phyloP scores from a whole-genome alignment of 1,140 invertebrate genomes.

The Achatina immaculata region DNA sequence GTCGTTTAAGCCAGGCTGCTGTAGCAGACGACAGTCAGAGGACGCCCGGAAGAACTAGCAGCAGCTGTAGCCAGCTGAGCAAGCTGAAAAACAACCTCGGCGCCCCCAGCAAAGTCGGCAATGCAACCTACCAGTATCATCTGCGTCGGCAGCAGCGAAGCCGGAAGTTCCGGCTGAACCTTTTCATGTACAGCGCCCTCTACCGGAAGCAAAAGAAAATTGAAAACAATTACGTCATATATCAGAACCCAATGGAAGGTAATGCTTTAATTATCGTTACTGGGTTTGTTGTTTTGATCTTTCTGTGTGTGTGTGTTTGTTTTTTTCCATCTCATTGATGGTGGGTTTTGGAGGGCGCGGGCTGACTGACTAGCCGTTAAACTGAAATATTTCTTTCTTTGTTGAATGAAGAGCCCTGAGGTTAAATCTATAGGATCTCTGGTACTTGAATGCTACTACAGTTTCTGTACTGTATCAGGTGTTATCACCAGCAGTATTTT shows the following conservation, averaged over 20 bases:
- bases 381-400: too few relatives aligned
- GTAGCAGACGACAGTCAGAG: background rate
- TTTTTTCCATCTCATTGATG: background rate
- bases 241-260: slow-evolving; percentile 40
- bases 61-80: background rate
- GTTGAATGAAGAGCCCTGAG: too few relatives aligned
- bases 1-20: background rate
- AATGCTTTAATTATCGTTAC: background rate
- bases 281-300: background rate
- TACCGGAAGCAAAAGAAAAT: slow-evolving; percentile 33
- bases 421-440: too few relatives aligned
- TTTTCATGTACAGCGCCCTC: slow-evolving; percentile 35
- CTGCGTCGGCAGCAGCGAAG: slow-evolving; percentile 15
- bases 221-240: slow-evolving; percentile 25
- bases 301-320: too few relatives aligned
- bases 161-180: slow-evolving; percentile 33
- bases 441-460: too few relatives aligned
- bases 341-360: background rate
- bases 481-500: too few relatives aligned
- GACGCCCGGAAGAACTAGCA: background rate
- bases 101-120: background rate
- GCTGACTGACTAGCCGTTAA: too few relatives aligned
- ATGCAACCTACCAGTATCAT: slow-evolving; percentile 8
- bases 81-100: background rate
- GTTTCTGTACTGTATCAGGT: too few relatives aligned